phyloP scores from a whole-genome alignment of 2,797 vertebrate species.

The Furcifer pardalis region DNA sequence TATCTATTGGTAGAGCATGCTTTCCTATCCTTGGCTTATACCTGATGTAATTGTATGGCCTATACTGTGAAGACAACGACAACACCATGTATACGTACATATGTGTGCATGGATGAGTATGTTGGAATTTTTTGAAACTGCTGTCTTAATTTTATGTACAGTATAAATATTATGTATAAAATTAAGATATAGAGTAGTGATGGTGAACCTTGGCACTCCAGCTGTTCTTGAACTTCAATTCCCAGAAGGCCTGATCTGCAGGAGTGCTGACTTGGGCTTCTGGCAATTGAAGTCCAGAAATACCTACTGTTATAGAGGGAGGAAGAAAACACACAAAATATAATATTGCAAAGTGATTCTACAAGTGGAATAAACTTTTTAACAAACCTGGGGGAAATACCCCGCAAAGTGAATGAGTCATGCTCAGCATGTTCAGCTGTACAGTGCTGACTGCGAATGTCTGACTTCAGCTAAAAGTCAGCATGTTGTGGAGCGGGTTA shows the following conservation, averaged over 20 bases:
- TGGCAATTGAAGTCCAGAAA: no score
- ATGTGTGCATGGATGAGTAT: no score
- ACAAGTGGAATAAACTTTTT: neutral
- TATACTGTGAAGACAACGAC: neutral
- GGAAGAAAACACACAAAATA: neutral
- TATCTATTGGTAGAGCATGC: neutral
- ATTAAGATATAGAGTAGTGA: neutral
- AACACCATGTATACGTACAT: neutral
- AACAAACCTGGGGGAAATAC: neutral
- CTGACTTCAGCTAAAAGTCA: neutral
- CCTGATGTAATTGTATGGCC: neutral
- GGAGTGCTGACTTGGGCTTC: no score
- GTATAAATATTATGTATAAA: neutral
- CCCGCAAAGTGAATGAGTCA: neutral
- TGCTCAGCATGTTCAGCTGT: neutral
- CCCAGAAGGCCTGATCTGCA: no score
- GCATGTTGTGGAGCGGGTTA: neutral
- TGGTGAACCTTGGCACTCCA: no score
- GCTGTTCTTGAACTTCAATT: no score
- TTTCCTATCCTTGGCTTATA: neutral
- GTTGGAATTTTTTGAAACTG: neutral
- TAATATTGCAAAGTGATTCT: neutral
- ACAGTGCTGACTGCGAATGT: conserved; percentile 4
- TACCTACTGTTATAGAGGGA: no score
- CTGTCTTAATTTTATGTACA: neutral